A percentile compares a stretch with the other conserved stretches of the same genome.
These are phyloP conservation scores for Watsonalla cultraria DNA, from an alignment of 2,888 invertebrate species.

Conservation along the genomic window DNA sequence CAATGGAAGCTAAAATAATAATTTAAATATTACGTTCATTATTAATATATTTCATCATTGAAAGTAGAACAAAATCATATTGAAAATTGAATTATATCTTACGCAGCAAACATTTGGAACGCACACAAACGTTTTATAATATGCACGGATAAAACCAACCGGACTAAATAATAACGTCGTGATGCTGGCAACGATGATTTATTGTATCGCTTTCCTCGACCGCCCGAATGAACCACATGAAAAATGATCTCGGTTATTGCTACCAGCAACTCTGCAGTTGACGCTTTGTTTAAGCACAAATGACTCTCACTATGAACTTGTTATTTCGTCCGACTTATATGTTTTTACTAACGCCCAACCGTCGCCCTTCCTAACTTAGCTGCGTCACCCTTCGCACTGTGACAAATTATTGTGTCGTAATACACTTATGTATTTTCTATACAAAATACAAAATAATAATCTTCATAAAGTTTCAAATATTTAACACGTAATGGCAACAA, in stretches of 20 bases:
- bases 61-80: too few species aligned
- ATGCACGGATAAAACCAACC: constrained; percentile 64
- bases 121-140: constrained; percentile 47
- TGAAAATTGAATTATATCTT: background rate
- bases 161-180: constrained; percentile 74
- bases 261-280: constrained; percentile 73
- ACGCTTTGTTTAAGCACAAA: constrained; percentile 78
- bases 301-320: constrained; percentile 72
- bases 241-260: constrained; percentile 77
- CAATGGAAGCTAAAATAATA: too few species aligned
- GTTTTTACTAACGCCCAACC: constrained; percentile 48
- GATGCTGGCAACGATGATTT: constrained; percentile 76
- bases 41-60: too few species aligned
- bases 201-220: constrained; percentile 75
- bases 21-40: too few species aligned
- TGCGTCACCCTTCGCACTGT: constrained; percentile 4
- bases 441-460: too few species aligned
- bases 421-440: background rate
- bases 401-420: background rate
- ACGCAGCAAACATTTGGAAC: background rate
- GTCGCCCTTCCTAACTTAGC: constrained; percentile 12
- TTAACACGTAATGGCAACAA: too few species aligned
- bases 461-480: too few species aligned
- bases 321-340: constrained; percentile 59
- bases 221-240: constrained; percentile 76